Evolutionary conservation across 1,140 invertebrate species (phyloP).

Genomic region (Charaxes varanes): DNA sequence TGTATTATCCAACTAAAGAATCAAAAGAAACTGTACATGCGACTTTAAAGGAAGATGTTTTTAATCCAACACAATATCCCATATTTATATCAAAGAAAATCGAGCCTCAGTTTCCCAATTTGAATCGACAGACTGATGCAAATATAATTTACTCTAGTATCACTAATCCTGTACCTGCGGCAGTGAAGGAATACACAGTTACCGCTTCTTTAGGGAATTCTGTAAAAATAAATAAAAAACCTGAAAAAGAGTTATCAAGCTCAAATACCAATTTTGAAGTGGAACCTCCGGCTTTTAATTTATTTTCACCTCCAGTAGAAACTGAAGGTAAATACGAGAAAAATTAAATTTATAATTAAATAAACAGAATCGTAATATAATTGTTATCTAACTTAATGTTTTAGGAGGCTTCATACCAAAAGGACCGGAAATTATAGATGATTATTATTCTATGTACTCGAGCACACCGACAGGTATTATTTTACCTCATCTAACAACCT

Average conservation of each 20-base stretch:
- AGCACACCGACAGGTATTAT: conserved; percentile 38
- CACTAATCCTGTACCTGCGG: conserved; percentile 24
- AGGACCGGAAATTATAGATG: conserved; percentile 75
- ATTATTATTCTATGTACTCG: conserved; percentile 75
- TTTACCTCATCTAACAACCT: conserved; percentile 55
- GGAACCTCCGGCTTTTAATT: conserved; percentile 49
- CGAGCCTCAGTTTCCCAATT: conserved; percentile 31
- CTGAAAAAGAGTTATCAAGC: conserved; percentile 25
- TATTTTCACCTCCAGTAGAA: conserved; percentile 79
- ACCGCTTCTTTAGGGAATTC: conserved; percentile 30
- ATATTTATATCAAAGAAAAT: conserved; percentile 48
- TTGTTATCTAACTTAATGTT: neutral
- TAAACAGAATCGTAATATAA: too few relatives aligned
- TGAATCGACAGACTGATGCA: conserved; percentile 28
- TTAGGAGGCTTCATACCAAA: conserved; percentile 81
- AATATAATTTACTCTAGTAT: conserved; percentile 27
- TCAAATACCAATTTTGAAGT: conserved; percentile 29
- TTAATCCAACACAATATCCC: conserved; percentile 51
- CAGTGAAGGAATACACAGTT: conserved; percentile 40
- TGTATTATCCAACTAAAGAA: conserved; percentile 47
- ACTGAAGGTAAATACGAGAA: conserved; percentile 77
- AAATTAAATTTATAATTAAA: too few relatives aligned
- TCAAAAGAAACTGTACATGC: conserved; percentile 34
- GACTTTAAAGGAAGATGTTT: conserved; percentile 41
- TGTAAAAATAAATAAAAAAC: conserved; percentile 23